Evolutionary conservation across 2,888 invertebrate species (phyloP), one percentile per base, ranked within the genome.

Genomic region (Euplexia lucipara): DNA sequence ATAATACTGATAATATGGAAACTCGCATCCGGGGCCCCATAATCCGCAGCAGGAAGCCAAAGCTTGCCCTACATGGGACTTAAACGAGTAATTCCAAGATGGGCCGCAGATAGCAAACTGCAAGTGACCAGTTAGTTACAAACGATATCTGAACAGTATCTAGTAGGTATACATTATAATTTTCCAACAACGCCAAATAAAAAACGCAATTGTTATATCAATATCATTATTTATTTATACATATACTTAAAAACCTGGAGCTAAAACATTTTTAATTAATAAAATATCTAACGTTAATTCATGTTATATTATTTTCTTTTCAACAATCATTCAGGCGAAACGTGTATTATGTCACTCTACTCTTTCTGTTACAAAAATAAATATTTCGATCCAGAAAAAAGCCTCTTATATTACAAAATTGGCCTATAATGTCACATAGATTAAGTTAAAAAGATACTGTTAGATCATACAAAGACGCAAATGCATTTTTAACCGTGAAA

Each of bases 321-420:
- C 75, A 90, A 91, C 90, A 91, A 91, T 88, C 85, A 79, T 87
- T 87, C 83, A 80, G 85, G 83, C 76, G 71, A 80, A 80, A 85
- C 78, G 71, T 73, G 75, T 80, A 72, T 80, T 76, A 86, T 84
- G 83, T 69, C 81, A 81, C 81, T 84, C 82, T 75, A 77, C 83
- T 86, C 87, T 87, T 88, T 87, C 83, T 85, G 83, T 91, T 94
- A 94, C 87, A 94, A 94, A 94, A 94, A 94, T 94, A 93, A 88
- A 88, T 92, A 88, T 81, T 86, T 89, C 86, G 64, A 74, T 79
- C 79, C 80, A 83, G 84, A 88, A 76, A 83, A 75, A 74, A 83
- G 76, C 81, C 44, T 68, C 62, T 76, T 70, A 72, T 72, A 64
- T 62, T 70, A 81, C 71, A 77, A 70, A 54, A 70, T 74, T 79